phyloP scores from a whole-genome alignment of 2,113 vertebrate genomes.

The Mormyrus iriodes region DNA sequence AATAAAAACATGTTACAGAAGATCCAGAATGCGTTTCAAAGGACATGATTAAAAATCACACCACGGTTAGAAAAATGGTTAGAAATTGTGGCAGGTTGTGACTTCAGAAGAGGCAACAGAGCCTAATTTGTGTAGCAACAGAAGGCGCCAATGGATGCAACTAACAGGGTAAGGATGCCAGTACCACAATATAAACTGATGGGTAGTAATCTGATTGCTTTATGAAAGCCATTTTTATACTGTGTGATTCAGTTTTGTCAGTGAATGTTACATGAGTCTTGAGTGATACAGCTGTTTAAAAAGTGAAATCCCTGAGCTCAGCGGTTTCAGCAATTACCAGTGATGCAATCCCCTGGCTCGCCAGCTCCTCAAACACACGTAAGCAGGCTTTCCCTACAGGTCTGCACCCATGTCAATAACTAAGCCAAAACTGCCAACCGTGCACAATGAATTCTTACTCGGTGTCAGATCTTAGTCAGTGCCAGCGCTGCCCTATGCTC shows the following conservation, averaged over 20 bases:
- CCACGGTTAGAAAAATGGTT: background rate
- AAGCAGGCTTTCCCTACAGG: background rate
- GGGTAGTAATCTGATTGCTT: background rate
- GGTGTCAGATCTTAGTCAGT: background rate
- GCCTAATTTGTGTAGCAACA: background rate
- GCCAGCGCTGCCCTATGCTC: background rate
- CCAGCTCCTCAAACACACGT: background rate
- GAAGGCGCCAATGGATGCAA: background rate
- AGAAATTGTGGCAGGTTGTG: background rate
- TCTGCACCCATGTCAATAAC: background rate
- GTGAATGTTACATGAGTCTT: background rate
- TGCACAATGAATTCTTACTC: background rate
- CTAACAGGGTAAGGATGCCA: background rate
- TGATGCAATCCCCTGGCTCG: background rate
- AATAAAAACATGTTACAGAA: background rate
- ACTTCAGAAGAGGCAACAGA: background rate
- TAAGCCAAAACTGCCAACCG: background rate
- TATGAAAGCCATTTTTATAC: background rate
- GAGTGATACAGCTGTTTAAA: conserved; percentile 25
- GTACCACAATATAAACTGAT: background rate
- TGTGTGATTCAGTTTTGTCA: background rate
- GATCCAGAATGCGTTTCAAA: background rate
- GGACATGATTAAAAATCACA: background rate
- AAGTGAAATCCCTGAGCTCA: background rate
- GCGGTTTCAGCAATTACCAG: background rate